A percentile compares a stretch with the other conserved stretches of the same genome.
These are phyloP conservation scores for Paguma larvata DNA, from an alignment of 2,797 vertebrate species.

Conservation along the genomic window DNA sequence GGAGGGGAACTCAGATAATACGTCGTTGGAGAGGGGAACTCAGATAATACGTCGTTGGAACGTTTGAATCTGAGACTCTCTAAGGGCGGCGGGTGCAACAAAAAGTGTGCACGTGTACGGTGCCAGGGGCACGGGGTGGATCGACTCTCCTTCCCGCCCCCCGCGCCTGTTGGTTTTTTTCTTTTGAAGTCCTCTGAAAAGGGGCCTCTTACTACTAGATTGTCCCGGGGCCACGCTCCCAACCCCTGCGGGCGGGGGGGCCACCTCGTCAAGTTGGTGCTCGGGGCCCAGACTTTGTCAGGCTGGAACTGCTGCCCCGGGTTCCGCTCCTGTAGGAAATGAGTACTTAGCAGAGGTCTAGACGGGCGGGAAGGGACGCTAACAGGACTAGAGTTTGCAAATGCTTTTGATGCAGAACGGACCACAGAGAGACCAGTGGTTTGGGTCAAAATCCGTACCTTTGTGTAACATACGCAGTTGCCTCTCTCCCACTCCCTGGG, in stretches of 20 bases:
- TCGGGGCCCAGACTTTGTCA: neutral
- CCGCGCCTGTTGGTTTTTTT: neutral
- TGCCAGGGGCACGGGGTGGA: neutral
- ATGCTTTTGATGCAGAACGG: neutral
- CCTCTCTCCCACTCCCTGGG: neutral
- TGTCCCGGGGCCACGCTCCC: neutral
- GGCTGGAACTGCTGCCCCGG: neutral
- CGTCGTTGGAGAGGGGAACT: neutral
- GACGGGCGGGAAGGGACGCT: neutral
- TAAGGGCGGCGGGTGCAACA: neutral
- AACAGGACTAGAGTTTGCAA: neutral
- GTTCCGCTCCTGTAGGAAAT: neutral
- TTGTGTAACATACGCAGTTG: neutral
- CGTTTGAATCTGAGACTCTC: neutral
- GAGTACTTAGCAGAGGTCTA: neutral
- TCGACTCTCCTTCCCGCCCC: neutral
- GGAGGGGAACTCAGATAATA: neutral
- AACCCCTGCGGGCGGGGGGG: neutral
- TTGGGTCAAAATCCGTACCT: neutral
- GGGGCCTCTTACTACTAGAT: no score
- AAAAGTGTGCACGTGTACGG: neutral
- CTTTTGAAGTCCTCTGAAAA: neutral
- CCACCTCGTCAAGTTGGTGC: neutral
- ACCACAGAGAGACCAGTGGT: neutral
- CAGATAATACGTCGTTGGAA: neutral